Evolutionary conservation across 2,797 vertebrate species (phyloP).

Genomic region (Sebastes cheni): DNA sequence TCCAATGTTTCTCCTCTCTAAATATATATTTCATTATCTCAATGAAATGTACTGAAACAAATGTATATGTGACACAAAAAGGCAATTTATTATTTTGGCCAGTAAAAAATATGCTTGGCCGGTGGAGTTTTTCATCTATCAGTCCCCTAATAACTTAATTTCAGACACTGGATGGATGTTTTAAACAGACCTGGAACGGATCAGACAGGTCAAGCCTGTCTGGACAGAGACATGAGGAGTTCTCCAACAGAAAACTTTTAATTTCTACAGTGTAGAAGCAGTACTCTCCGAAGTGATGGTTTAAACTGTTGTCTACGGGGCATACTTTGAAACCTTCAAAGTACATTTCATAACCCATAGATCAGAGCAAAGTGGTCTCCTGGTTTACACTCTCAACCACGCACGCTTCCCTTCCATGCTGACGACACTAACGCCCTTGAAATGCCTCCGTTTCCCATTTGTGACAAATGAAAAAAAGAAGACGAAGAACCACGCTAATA

Average conservation of each 20-base stretch:
- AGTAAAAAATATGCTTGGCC: too few species aligned
- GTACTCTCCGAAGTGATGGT: conserved; percentile 21
- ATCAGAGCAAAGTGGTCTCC: conserved; percentile 26
- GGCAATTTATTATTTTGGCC: too few species aligned
- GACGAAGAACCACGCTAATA: neutral
- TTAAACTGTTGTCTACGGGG: conserved; percentile 28
- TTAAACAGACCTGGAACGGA: conserved; percentile 12
- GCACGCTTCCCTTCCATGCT: neutral
- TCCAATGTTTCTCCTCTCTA: too few species aligned
- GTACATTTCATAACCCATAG: conserved; percentile 31
- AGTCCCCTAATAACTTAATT: too few species aligned
- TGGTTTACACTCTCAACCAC: conserved; percentile 10
- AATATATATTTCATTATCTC: too few species aligned
- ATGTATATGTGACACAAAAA: too few species aligned
- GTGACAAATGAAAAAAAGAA: neutral
- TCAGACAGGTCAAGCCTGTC: conserved; percentile 37
- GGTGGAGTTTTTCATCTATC: too few species aligned
- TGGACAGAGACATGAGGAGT: conserved; percentile 9
- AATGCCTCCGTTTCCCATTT: conserved; percentile 14
- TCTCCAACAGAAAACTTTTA: conserved; percentile 32
- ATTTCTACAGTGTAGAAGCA: conserved; percentile 17
- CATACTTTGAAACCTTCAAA: conserved; percentile 28
- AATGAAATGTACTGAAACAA: too few species aligned
- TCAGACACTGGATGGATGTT: neutral
- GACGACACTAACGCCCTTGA: conserved; percentile 4